Base-by-base conservation (phyloP, 2,888 invertebrate species). In the Netelia virgata region DNA sequence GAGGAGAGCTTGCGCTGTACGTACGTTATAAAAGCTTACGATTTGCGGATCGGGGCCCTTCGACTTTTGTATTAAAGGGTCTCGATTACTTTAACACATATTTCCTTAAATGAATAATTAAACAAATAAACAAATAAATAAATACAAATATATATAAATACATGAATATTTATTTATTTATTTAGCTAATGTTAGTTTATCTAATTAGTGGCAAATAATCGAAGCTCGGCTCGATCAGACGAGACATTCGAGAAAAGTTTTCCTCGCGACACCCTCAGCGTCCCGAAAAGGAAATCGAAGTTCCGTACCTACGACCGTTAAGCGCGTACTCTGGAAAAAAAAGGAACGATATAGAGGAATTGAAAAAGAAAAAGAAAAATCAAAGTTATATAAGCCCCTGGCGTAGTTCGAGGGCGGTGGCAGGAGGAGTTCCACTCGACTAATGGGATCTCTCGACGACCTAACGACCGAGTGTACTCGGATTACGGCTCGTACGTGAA, bases 381-480 rank as follows among this genome's bases (percentile, higher is more conserved):
- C 68, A 68, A 36, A 55, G 64, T 70, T 28, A 79, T 59, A 59
- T 78, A 78, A 79, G 63, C n/a, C 68, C 68, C 43, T 41, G 63
- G 36, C 69, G 50, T 28, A 78, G 69, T 69, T 36, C 41, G 59
- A 53, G 50, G 20, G 72, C n/a, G 16, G 28, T 53, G 57, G 61
- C 41, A 43, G 55, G 41, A 36, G 72, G 47, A 69, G 68, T 68
- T 80, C 50, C 76, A 76, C 43, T 55, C 73, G 61, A 84, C 84
- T 84, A 84, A 84, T 84, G 82, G 78, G 74, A 82, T 84, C 77
- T 74, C 77, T 84, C 77, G 74, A 78, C 82, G 84, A 84, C 82
- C 84, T 78, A 84, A 84, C 82, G 78, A 84, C 81, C 78, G 84
- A 84, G 82, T 82, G 77, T 82, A 81, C 77, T 84, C 73, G 84